Evolutionary conservation across 2,113 vertebrate species (phyloP), one percentile per base, ranked within the genome.

Genomic region (Phocoena sinus): DNA sequence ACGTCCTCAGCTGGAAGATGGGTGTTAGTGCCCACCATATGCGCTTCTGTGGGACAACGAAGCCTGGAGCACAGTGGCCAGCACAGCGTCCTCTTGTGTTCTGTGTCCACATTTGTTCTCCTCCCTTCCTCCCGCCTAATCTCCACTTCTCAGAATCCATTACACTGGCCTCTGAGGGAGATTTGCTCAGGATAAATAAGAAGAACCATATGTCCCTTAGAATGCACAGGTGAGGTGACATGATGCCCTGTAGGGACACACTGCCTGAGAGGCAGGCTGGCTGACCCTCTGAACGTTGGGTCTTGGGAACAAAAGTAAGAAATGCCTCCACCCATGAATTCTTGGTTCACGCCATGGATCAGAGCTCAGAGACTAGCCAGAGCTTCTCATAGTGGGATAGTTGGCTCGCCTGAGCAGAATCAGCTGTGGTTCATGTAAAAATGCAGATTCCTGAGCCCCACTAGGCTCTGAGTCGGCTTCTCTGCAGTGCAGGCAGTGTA

Each of bases 11-110:
- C 56, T 53, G 63, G 80, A 62, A 81, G 63, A 21, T 15, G 21
- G 26, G 21, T 4, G 2, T 5, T 12, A 17, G 21, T 1, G 3
- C 11, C 31, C 33, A 31, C 5, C 2, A 0, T 2, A 2, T 6
- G 14, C 1, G 0, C 65, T 44, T 76, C 84, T 8, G 4, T 21
- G 84, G 70, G 12, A 33, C 8, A 4, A 31, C 5, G 2, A 31
- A 62, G 63, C 50, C 68, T 1, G 23, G 23, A 62, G 20, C 65
- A 36, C 20, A 31, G 47, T 4, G 31, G 56, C 41, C 36, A 36
- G 31, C 47, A 50, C 20, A 21, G 14, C 2, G 41, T 20, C 33
- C 31, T 23, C 86, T 28, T 13, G 17, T 47, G 50, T 50, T 47
- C 53, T 83, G 47, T 2, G 25, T 58, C 62, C 73, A 41, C 70